Conservation (phyloP, 2,888 invertebrate species). For the Machimus atricapillus region DNA sequence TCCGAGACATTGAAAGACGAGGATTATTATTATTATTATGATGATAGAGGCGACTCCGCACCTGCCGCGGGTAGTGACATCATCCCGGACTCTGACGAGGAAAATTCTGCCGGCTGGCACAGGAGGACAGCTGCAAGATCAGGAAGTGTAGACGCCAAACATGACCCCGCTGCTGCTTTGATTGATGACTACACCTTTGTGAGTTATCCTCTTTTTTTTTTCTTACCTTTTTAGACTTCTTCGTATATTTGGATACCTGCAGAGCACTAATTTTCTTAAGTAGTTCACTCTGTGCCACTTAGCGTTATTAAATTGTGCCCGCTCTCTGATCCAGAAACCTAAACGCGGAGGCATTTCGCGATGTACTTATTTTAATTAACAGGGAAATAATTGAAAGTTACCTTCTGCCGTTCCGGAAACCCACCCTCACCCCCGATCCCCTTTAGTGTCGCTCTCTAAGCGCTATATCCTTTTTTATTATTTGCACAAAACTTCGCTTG, state of each 20-base stretch:
- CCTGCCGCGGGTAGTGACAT: background rate
- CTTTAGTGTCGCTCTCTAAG: background rate
- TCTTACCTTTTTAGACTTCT: background rate
- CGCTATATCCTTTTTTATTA: background rate
- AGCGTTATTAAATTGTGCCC: slow-evolving; percentile 4
- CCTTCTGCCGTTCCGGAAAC: background rate
- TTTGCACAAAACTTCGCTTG: background rate
- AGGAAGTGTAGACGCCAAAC: background rate
- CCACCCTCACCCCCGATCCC: background rate
- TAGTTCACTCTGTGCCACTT: background rate
- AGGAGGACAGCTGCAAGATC: slow-evolving; percentile 6
- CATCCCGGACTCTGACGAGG: background rate
- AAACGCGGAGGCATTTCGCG: background rate
- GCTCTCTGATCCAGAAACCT: background rate
- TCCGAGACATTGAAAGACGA: background rate
- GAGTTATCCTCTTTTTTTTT: background rate
- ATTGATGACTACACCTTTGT: slow-evolving; percentile 31
- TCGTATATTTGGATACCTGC: background rate
- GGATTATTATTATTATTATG: slow-evolving; percentile 42
- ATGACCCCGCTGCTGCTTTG: background rate
- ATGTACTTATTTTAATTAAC: slow-evolving; percentile 27
- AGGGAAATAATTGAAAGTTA: background rate
- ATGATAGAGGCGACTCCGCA: slow-evolving; percentile 35
- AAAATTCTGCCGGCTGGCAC: background rate
- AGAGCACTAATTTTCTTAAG: slow-evolving; percentile 14